Conservation (phyloP, 2,113 vertebrate species). For the Tupaia chinensis region DNA sequence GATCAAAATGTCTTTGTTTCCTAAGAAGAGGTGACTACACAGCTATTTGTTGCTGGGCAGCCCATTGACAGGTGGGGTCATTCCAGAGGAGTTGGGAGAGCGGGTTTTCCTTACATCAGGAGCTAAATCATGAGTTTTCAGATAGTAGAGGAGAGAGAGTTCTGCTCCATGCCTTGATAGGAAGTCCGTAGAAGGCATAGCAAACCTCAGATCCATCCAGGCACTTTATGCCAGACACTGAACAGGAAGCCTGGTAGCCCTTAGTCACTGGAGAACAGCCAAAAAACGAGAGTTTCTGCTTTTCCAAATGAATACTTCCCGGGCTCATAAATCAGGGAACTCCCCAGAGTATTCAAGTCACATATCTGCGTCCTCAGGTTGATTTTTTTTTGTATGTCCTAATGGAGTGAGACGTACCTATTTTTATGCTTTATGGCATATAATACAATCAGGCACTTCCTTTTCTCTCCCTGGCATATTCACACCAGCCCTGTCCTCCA, state of each 20-base stretch:
- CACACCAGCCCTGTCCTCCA: not conserved
- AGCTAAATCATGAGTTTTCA: not conserved
- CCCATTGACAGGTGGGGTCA: not conserved
- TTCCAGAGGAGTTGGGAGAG: not conserved
- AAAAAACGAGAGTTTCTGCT: conserved; percentile 20
- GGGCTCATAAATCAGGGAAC: conserved; percentile 57
- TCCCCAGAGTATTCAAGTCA: not conserved
- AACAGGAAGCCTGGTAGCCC: conserved; percentile 42
- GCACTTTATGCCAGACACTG: not conserved
- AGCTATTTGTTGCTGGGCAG: not conserved
- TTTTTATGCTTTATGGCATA: conserved; percentile 31
- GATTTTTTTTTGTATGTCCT: not conserved
- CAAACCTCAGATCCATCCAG: not conserved
- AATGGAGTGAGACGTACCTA: not conserved
- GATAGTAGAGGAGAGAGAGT: not conserved
- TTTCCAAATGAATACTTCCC: conserved; percentile 58
- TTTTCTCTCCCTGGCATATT: not conserved
- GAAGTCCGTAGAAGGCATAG: conserved; percentile 28
- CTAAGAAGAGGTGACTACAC: not conserved
- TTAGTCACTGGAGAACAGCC: conserved; percentile 43
- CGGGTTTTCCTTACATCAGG: not conserved
- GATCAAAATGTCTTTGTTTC: conserved; percentile 20
- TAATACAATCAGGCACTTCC: not conserved
- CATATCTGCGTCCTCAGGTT: conserved; percentile 17
- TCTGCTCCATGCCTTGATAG: not conserved